A percentile compares a stretch with the other conserved stretches of the same genome.
Conservation (phyloP, 2,113 vertebrate genomes). For the Haplochromis vanheusdeni region DNA sequence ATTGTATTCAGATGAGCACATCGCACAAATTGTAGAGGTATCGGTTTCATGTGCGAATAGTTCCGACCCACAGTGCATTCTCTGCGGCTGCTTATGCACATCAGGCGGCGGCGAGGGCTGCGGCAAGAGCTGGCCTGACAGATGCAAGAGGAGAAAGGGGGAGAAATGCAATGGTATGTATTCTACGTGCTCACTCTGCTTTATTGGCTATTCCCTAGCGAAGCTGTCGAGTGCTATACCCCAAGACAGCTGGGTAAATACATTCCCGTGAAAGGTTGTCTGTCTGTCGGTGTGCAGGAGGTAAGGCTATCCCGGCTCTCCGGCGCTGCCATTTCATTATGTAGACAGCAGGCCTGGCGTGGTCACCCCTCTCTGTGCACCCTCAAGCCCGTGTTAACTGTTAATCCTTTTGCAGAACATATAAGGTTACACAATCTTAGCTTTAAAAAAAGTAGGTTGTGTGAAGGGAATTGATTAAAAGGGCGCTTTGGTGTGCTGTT, state of each 20-base stretch:
- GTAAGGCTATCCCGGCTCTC: conserved; percentile 2
- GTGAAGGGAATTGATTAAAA: not conserved
- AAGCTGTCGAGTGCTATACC: not conserved
- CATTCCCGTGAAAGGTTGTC: not conserved
- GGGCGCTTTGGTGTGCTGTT: not conserved
- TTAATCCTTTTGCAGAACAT: conserved; percentile 37
- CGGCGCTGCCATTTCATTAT: conserved; percentile 46
- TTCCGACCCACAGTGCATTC: not conserved
- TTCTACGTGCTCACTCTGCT: conserved; percentile 1
- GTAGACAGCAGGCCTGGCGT: conserved; percentile 60
- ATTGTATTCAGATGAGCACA: not conserved
- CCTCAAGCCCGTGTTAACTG: conserved; percentile 36
- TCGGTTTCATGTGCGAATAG: not conserved
- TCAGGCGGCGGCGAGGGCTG: conserved; percentile 65
- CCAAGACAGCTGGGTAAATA: conserved; percentile 20
- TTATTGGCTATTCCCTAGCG: conserved; percentile 1
- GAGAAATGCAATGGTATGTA: conserved; percentile 64
- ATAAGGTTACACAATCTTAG: not conserved
- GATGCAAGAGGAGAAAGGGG: conserved; percentile 57
- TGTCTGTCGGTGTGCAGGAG: not conserved
- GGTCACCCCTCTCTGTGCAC: conserved; percentile 48
- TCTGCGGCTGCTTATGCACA: conserved; percentile 57
- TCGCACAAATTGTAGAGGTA: not conserved
- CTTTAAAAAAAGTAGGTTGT: not conserved
- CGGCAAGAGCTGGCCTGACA: conserved; percentile 66